Percentiles rank a stretch among this genome's conserved stretches.
These are phyloP conservation scores for Ptychobarbus kaznakovi DNA, from an alignment of 2,797 vertebrate genomes.

Conservation along the genomic window DNA sequence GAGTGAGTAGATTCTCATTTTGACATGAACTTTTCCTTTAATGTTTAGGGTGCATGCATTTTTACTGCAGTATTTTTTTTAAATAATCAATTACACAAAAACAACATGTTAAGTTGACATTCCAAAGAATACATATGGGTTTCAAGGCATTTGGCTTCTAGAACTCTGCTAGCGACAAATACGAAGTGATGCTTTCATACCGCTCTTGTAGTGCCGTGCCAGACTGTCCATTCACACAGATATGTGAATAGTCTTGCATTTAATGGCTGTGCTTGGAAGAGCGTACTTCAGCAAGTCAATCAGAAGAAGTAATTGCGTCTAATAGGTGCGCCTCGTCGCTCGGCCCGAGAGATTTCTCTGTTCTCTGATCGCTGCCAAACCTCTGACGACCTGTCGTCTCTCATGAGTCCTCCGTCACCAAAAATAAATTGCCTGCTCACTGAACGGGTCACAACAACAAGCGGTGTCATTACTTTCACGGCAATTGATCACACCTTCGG, in stretches of 20 bases:
- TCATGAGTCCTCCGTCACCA: constrained; percentile 80
- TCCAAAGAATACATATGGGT: neutral
- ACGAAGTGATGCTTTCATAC: neutral
- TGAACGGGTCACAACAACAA: constrained; percentile 85
- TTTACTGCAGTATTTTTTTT: neutral
- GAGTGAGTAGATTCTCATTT: too few relatives aligned
- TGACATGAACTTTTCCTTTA: neutral
- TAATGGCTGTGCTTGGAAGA: constrained; percentile 52
- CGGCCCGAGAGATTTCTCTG: constrained; percentile 60
- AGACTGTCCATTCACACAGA: constrained; percentile 17
- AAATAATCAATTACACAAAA: neutral
- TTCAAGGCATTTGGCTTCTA: neutral
- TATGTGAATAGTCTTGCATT: constrained; percentile 41
- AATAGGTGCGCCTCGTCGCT: constrained; percentile 60
- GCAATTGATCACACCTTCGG: constrained; percentile 84
- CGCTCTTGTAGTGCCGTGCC: neutral
- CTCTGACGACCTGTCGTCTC: constrained; percentile 73
- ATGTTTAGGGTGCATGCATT: neutral
- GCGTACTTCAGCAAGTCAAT: constrained; percentile 63
- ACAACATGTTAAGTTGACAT: neutral
- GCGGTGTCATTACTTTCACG: constrained; percentile 83
- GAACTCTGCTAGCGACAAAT: neutral
- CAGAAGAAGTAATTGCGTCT: constrained; percentile 63
- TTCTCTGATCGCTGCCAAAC: constrained; percentile 72
- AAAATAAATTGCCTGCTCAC: constrained; percentile 84